Percentiles rank a stretch among this genome's conserved stretches.
Evolutionary conservation across 2,113 vertebrate species (phyloP).

Genomic region (Crotalus horridus): DNA sequence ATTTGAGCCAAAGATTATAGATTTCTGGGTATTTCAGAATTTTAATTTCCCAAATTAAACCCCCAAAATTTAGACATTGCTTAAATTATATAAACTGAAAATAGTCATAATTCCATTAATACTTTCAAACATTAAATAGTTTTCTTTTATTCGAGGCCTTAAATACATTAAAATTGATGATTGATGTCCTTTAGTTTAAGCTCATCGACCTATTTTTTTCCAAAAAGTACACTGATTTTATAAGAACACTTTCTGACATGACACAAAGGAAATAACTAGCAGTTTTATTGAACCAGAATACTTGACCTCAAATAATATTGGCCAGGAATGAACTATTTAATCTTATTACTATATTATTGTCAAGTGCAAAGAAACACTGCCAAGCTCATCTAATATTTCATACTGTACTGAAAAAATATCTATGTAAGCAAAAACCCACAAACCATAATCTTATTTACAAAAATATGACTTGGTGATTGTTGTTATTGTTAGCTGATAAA

Average conservation of each 20-base stretch:
- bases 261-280: background rate
- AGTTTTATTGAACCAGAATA: background rate
- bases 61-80: background rate
- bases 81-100: background rate
- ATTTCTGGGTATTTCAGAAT: background rate
- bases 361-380: conserved; percentile 43
- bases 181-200: background rate
- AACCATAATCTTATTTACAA: conserved; percentile 13
- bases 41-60: background rate
- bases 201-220: conserved; percentile 8
- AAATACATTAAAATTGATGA: background rate
- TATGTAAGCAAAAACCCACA: background rate
- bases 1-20: background rate
- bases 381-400: conserved; percentile 34
- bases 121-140: background rate
- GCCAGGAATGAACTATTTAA: conserved; percentile 42
- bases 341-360: conserved; percentile 42
- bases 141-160: background rate
- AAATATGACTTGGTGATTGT: background rate
- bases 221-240: background rate
- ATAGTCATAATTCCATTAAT: background rate
- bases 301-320: conserved; percentile 4
- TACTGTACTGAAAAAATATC: conserved; percentile 3
- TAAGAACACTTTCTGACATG: background rate
- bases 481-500: conserved; percentile 29